Base-by-base conservation (phyloP, 1,140 invertebrate species). In the Linepithema humile region DNA sequence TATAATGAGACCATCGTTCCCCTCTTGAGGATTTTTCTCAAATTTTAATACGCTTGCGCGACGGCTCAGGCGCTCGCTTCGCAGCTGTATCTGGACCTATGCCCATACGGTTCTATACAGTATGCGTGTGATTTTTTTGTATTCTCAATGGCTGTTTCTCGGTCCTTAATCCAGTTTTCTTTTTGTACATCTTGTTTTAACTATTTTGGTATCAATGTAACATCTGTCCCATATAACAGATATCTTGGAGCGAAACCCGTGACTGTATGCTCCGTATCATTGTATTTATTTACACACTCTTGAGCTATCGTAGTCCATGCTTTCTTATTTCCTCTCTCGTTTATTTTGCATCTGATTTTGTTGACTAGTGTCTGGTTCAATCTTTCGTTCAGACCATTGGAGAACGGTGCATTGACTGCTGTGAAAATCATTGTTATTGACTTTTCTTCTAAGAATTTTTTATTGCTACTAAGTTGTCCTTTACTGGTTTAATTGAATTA, bases 261-360 rank as follows among this genome's bases (percentile, higher is more conserved):
- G 2, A 92, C 89, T 65, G 90, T 74, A 60, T 93, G 92, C 55
- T 87, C 85, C 10, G 92, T 94, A 43, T 92, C 82, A 87, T 94
- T 93, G 88, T 93, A 93, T 86, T 88, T 91, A 23, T 92, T 65
- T 85, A 92, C 82, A 86, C 92, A 93, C 64, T 91, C 67, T 20
- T 89, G 64, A 62, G 91, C 92, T 74, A 93, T 89, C 10, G 88
- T 92, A 87, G 92, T 88, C 92, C 91, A 93, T 53, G 90, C 82
- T 85, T 26, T 74, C 86, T 83, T 70, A 50, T 50, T 43, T 43
- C 12, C 40, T 43, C 12, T 43, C 12, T 43, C 40, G 40, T 43
- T n/a, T n/a, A n/a, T n/a, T n/a, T n/a, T n/a, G n/a, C n/a, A n/a
- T n/a, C n/a, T n/a, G n/a, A n/a, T n/a, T n/a, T n/a, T n/a, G n/a